A percentile compares a stretch with the other conserved stretches of the same genome.
These are phyloP conservation scores for Cryptoleucopteryx plumbea DNA, from an alignment of 2,113 vertebrate species.

Conservation along the genomic window DNA sequence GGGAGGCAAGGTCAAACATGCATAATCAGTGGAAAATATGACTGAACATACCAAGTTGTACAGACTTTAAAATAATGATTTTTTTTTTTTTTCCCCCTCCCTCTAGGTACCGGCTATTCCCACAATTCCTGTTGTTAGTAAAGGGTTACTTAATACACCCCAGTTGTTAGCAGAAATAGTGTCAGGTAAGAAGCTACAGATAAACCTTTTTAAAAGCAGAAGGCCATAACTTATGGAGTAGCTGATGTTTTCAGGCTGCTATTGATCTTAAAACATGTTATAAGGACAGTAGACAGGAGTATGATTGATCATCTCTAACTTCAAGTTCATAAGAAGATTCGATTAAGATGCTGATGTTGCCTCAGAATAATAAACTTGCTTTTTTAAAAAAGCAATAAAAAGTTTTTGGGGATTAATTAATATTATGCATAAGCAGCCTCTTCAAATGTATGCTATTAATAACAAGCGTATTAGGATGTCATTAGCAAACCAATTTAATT, in stretches of 20 bases:
- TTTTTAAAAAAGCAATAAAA: not conserved
- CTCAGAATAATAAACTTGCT: not conserved
- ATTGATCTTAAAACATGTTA: not conserved
- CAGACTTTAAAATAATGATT: not conserved
- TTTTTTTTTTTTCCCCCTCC: not conserved
- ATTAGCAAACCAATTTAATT: not conserved
- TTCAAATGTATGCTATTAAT: not conserved
- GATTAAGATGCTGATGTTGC: not conserved
- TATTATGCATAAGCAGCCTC: not conserved
- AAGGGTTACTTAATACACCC: constrained; percentile 57
- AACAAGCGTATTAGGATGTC: not conserved
- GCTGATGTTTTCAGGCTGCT: not conserved
- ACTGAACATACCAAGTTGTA: not conserved
- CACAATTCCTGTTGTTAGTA: constrained; percentile 57
- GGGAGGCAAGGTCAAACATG: not conserved
- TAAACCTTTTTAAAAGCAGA: not conserved
- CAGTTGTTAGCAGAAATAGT: constrained; percentile 72
- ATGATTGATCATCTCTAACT: not conserved
- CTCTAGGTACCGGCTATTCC: constrained; percentile 68
- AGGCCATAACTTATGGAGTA: not conserved
- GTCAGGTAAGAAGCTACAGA: constrained; percentile 75
- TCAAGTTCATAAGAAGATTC: not conserved
- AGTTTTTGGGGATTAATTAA: not conserved
- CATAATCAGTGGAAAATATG: not conserved
- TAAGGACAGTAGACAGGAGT: not conserved